A percentile compares a stretch with the other conserved stretches of the same genome.
phyloP scores from a whole-genome alignment of 1,140 invertebrate species.

The Eupristina koningsbergeri region DNA sequence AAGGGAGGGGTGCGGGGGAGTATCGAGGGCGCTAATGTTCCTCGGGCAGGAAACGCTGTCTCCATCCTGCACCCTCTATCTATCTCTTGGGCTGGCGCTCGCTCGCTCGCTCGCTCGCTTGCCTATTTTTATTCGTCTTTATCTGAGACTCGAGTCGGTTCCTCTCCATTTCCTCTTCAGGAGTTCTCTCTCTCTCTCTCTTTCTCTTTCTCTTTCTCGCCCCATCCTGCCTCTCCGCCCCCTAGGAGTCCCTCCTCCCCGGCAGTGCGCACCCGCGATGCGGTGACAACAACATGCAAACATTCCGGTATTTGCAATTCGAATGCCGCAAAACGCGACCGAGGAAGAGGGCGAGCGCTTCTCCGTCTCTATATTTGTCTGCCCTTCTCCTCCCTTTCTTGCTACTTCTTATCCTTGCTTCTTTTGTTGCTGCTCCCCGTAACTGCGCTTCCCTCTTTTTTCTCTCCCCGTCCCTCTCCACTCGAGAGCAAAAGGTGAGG shows the following conservation, averaged over 20 bases:
- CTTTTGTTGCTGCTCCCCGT: slow-evolving; percentile 25
- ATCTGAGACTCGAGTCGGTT: slow-evolving; percentile 69
- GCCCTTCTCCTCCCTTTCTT: slow-evolving; percentile 7
- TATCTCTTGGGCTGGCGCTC: slow-evolving; percentile 48
- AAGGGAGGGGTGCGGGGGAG: slow-evolving; percentile 59
- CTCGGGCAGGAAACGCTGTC: slow-evolving; percentile 71
- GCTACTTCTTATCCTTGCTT: slow-evolving; percentile 42
- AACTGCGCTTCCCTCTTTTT: neutral
- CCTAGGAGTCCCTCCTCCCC: slow-evolving; percentile 51
- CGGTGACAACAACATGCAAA: slow-evolving; percentile 74
- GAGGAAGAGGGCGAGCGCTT: slow-evolving; percentile 10
- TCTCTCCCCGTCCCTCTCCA: neutral
- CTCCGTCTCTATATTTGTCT: neutral
- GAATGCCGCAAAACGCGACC: slow-evolving; percentile 63
- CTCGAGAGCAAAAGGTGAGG: slow-evolving; percentile 40
- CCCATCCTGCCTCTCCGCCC: slow-evolving; percentile 9
- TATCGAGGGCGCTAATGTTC: slow-evolving; percentile 72
- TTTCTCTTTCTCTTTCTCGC: neutral
- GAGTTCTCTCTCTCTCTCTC: slow-evolving; percentile 42
- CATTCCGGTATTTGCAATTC: slow-evolving; percentile 75
- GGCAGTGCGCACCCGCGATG: slow-evolving; percentile 55
- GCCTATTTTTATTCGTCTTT: slow-evolving; percentile 73
- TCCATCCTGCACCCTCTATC: slow-evolving; percentile 68
- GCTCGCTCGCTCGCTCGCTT: slow-evolving; percentile 58
- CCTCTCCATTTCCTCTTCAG: slow-evolving; percentile 70